A percentile compares a stretch with the other conserved stretches of the same genome.
Conservation (phyloP, 2,113 vertebrate genomes). For the Cranoglanis bouderius region DNA sequence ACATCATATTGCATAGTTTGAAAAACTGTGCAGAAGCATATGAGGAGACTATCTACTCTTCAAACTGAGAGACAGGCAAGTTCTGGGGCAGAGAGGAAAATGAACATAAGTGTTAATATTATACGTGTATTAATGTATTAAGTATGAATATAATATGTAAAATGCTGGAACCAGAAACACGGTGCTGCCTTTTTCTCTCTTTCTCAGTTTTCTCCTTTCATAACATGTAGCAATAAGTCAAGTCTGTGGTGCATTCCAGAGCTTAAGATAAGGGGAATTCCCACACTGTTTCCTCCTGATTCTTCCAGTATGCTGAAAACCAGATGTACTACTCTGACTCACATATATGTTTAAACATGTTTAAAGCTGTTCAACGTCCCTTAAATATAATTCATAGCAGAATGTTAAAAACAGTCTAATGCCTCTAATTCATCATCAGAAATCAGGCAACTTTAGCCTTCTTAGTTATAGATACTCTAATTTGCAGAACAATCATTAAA, state of each 20-base stretch:
- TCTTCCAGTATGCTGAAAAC: background rate
- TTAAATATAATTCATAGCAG: background rate
- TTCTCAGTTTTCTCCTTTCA: background rate
- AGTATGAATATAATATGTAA: background rate
- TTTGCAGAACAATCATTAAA: background rate
- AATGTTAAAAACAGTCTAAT: background rate
- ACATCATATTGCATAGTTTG: background rate
- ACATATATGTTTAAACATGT: background rate
- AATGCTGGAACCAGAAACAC: background rate
- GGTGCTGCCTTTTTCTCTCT: background rate
- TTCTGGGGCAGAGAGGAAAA: background rate
- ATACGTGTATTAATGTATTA: background rate
- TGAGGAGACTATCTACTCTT: background rate
- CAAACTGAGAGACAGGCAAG: background rate
- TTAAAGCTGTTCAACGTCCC: background rate
- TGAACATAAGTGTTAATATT: background rate
- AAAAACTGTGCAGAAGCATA: background rate
- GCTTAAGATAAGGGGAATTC: conserved; percentile 13
- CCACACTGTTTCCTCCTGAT: background rate
- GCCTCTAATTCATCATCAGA: background rate
- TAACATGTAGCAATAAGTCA: background rate
- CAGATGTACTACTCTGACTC: background rate
- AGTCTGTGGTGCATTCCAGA: conserved; percentile 3
- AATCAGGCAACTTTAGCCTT: background rate
- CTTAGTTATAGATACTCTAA: background rate